Evolutionary conservation across 1,140 invertebrate genomes (phyloP), one percentile per base, ranked within the genome.

Genomic region (Camponotus pennsylvanicus): DNA sequence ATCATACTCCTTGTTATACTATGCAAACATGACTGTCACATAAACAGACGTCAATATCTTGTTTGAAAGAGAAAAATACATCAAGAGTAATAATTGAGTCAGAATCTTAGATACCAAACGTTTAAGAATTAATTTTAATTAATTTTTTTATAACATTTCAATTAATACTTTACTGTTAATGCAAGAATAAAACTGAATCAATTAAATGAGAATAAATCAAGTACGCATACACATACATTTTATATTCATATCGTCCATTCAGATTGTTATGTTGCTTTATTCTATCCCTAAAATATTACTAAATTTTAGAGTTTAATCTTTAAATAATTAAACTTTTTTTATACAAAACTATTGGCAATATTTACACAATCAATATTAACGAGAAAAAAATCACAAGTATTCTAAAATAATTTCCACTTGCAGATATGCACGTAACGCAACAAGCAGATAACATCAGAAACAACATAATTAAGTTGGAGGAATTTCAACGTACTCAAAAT

Each of bases 1-100:
- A 57, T 59, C 27, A 45, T 32, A 6, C 37, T 70, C 37, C 37
- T 57, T 37, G 18, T 73, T 73, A 73, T 5, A 21, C 3, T 9
- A n/a, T 13, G 15, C 49, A 2, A 79, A 55, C 63, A 34, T 79
- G 63, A 80, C 63, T 80, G 64, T 69, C 77, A 4, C 45, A 37
- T 61, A 79, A 79, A 80, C n/a, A 67, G 1, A 67, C 4, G 7
- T n/a, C 55, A 37, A 84, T 63, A 63, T 49, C 55, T 75, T 27
- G 34, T 49, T n/a, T 13, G 0, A 52, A 21, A 77, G 13, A 76
- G 18, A 21, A 49, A 1, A 11, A 76, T 37, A 3, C 13, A 77
- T 0, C 0, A n/a, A 34, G 18, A 27, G 1, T 63, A 64, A 7
- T 49, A 52, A 52, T 52, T 15, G 13, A 52, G 1, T 52, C 3